These are phyloP conservation scores for Halictus quadricinctus DNA, from an alignment of 2,888 invertebrate species.

Conservation along the genomic window DNA sequence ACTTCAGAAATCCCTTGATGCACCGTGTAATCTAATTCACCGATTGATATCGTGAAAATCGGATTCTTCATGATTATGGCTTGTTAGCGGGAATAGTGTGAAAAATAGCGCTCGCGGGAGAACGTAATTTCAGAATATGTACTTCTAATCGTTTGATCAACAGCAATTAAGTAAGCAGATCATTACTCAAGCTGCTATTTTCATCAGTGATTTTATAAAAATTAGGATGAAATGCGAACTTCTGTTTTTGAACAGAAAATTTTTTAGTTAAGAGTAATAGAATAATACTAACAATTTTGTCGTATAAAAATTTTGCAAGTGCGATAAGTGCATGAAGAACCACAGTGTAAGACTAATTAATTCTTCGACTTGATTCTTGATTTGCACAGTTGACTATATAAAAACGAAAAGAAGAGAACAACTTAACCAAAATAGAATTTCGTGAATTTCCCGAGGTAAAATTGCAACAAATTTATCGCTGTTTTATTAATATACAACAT, in stretches of 20 bases:
- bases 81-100: constrained; percentile 16
- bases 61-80: constrained; percentile 42
- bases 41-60: constrained; percentile 54
- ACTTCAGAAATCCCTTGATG: constrained; percentile 46
- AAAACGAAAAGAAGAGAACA: no score
- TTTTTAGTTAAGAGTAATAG: background rate
- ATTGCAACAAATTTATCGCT: no score
- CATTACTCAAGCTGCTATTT: background rate
- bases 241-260: background rate
- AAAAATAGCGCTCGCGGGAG: background rate
- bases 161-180: background rate
- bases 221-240: background rate
- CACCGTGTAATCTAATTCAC: constrained; percentile 49
- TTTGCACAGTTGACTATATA: no score
- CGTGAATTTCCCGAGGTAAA: no score
- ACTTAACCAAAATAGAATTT: no score
- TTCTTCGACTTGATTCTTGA: no score
- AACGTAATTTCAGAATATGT: background rate
- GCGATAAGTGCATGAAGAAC: no score
- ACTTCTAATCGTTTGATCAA: background rate
- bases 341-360: no score
- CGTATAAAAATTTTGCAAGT: no score
- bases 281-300: no score
- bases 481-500: no score
- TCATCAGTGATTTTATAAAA: background rate